Conservation (phyloP, 2,797 vertebrate species). For the Bothrops alternatus region DNA sequence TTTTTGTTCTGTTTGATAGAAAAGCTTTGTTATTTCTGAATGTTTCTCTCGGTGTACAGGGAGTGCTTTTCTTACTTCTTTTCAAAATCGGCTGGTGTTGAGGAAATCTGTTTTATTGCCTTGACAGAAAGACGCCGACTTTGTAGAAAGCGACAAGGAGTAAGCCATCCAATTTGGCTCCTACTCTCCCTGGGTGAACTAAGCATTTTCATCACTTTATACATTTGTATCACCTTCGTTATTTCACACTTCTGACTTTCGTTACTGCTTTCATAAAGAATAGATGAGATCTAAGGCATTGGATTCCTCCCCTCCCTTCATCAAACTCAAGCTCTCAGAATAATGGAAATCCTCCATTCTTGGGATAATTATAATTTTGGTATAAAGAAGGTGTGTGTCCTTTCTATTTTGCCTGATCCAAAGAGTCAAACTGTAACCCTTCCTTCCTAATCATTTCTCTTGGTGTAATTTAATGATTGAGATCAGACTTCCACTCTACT, state of each 20-base stretch:
- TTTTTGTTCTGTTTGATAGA: constrained; percentile 22
- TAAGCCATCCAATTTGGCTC: constrained; percentile 19
- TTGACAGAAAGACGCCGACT: constrained; percentile 10
- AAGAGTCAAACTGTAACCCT: not conserved
- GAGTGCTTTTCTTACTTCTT: not conserved
- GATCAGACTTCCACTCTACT: not conserved
- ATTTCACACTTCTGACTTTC: not conserved
- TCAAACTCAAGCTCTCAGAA: not conserved
- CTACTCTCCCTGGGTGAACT: not conserved
- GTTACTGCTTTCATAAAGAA: not conserved
- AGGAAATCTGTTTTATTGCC: constrained; percentile 25
- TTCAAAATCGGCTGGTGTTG: constrained; percentile 16
- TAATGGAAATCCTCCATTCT: not conserved
- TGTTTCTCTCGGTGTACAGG: not conserved
- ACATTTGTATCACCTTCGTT: constrained; percentile 9
- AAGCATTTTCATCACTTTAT: constrained; percentile 12
- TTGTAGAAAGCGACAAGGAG: constrained; percentile 15
- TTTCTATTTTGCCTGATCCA: not conserved
- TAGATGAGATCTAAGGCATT: not conserved
- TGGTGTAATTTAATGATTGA: not conserved
- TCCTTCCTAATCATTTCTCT: too few relatives aligned
- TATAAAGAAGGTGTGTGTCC: not conserved
- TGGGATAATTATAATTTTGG: not conserved
- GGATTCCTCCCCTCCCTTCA: not conserved
- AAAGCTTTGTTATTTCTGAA: constrained; percentile 1